Evolutionary conservation across 2,113 vertebrate species (phyloP), one percentile per base, ranked within the genome.

Genomic region (Psephotus haematonotus): DNA sequence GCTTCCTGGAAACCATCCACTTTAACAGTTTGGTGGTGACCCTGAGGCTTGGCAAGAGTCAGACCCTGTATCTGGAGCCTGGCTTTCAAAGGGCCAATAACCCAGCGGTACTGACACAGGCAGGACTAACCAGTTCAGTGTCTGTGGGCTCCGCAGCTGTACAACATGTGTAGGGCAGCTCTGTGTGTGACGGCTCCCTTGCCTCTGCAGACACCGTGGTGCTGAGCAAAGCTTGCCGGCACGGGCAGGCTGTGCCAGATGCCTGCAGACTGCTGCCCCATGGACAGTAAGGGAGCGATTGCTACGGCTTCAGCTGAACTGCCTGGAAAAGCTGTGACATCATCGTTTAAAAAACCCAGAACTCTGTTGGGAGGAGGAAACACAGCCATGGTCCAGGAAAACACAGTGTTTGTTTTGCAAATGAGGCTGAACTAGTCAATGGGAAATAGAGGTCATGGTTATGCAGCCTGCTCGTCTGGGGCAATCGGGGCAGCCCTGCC

Each of bases 81-180:
- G 2, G 7, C 82, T 94, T 85, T 49, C 70, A 43, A 28, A 70
- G 28, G 41, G 50, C 2, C 8, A 65, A 3, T 35, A 57, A 2
- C 49, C 23, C 76, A 7, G 53, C 1, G 1, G 43, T 3, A 6
- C 13, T 1, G 6, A 23, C 24, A 7, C 0, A 0, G 33, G 24
- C 53, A 41, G 62, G 57, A 50, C 47, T 41, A 37, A 39, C 28
- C 57, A 14, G 43, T 2, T 47, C 31, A 1, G 16, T 1, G 37
- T 31, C 18, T 11, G 52, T 31, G 53, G 47, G 49, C 15, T 17
- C 6, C 1, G 0, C 33, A 64, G 80, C 41, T 41, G 20, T 2
- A 22, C 35, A 62, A 11, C 41, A 5, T 2, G 3, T 4, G 25
- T 12, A 15, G 27, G 5, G 37, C 46, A 39, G 64, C 43, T 37